Evolutionary conservation across 53 echinoderm and acorn worm species (phyloP), one percentile per base, ranked within the genome.

Genomic region (Actinopyga echinites): DNA sequence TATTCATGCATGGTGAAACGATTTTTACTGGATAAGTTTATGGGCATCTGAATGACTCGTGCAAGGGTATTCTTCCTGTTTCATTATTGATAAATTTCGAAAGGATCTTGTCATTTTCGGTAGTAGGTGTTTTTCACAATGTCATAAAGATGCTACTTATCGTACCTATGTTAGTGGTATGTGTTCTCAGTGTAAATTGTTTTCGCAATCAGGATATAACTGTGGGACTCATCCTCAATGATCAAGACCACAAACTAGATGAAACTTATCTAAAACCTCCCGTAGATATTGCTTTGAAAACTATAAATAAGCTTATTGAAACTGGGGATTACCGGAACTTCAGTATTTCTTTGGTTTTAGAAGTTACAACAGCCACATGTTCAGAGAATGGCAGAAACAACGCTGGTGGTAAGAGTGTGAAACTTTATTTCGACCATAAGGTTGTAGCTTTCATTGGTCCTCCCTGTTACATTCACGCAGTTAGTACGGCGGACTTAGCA

Each of bases 381-480:
- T 2, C 40, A 40, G 40, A 10, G 8, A 40, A 7, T 40, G 40
- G 40, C 10, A 40, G 10, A 10, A 40, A 40, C 40, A 40, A 40
- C 40, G 40, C 40, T 0, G 40, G 2, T 3, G 40, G 40, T 40
- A 40, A 40, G 40, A 40, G 40, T 60, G 55, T 86, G 11, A 29
- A 90, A 19, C 30, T 90, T 26, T 86, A 58, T 36, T 49, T 83
- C 34, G 33, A 6, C 0, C 67, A 57, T 19, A 31, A 56, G 10
- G 61, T 91, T n/a, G 38, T 24, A 20, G 78, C 38, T 9, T 85
- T 85, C 57, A 25, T 91, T 21, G 92, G 92, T 24, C 92, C 84
- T 21, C 57, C 64, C 1, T 91, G 92, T 45, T 82, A 89, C 54
- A 62, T 62, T 30, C 71, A 81, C 28, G 64, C 82, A 24, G 56